A percentile compares a stretch with the other conserved stretches of the same genome.
These are phyloP conservation scores for Stenoptilia bipunctidactyla DNA, from an alignment of 2,888 invertebrate genomes.

Conservation along the genomic window DNA sequence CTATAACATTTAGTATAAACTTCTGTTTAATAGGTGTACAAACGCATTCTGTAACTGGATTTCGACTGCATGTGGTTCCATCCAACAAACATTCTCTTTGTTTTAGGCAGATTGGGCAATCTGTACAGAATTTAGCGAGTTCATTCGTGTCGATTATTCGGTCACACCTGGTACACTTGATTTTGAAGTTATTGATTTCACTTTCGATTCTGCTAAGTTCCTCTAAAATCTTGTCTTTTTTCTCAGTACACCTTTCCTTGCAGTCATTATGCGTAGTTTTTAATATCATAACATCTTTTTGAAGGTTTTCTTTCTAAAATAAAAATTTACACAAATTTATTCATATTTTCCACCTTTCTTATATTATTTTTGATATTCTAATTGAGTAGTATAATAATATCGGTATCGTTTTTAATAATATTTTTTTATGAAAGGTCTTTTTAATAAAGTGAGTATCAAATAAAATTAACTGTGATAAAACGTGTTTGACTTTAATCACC, in stretches of 20 bases:
- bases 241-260: slow-evolving; percentile 37
- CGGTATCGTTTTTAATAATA: too few relatives aligned
- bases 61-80: slow-evolving; percentile 29
- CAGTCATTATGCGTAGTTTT: slow-evolving; percentile 32
- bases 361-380: too few relatives aligned
- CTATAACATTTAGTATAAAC: slow-evolving; percentile 54
- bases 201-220: slow-evolving; percentile 16
- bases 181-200: slow-evolving; percentile 27
- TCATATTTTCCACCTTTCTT: too few relatives aligned
- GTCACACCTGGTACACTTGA: slow-evolving; percentile 37
- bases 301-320: slow-evolving; percentile 39
- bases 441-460: neutral
- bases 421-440: neutral
- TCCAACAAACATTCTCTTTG: slow-evolving; percentile 32
- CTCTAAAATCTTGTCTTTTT: too few relatives aligned
- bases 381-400: too few relatives aligned
- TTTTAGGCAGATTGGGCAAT: slow-evolving; percentile 43
- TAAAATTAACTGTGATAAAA: slow-evolving; percentile 5
- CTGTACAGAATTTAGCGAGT: slow-evolving; percentile 35
- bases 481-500: too few relatives aligned
- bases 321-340: too few relatives aligned
- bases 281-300: slow-evolving; percentile 36
- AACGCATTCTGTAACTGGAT: slow-evolving; percentile 37
- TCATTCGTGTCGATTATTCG: slow-evolving; percentile 38
- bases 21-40: slow-evolving; percentile 43